Evolutionary conservation across 2,888 invertebrate species (phyloP).

Genomic region (Caenorhabditis drosophilae): DNA sequence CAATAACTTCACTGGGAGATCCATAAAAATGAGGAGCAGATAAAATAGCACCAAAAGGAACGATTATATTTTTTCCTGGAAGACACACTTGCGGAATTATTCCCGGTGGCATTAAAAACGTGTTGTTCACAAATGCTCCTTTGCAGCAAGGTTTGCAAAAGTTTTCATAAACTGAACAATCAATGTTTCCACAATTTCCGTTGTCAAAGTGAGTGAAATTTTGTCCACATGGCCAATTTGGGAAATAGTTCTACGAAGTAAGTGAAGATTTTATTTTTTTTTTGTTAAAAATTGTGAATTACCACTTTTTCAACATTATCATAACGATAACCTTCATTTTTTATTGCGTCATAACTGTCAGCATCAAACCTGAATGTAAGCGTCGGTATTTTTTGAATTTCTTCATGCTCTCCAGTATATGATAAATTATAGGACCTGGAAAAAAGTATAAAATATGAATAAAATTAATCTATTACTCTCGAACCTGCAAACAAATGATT

Average conservation of each 20-base stretch:
- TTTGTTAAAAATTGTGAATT: too few relatives aligned
- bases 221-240: constrained; percentile 47
- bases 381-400: constrained; percentile 45
- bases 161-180: constrained; percentile 31
- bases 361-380: constrained; percentile 44
- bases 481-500: constrained; percentile 51
- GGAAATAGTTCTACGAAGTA: constrained; percentile 47
- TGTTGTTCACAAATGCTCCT: constrained; percentile 30
- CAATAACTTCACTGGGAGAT: constrained; percentile 44
- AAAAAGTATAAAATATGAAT: too few relatives aligned
- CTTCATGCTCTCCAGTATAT: constrained; percentile 33
- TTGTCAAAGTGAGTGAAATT: constrained; percentile 34
- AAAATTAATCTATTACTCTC: too few relatives aligned
- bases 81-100: constrained; percentile 55
- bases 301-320: constrained; percentile 47
- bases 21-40: constrained; percentile 59
- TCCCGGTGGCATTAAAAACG: constrained; percentile 54
- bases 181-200: constrained; percentile 23
- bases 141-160: constrained; percentile 38
- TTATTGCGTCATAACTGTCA: constrained; percentile 49
- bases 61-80: constrained; percentile 43
- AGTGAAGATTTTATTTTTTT: neutral
- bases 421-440: constrained; percentile 47
- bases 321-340: constrained; percentile 46
- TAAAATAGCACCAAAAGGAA: constrained; percentile 55